Base-by-base conservation (phyloP, 2,888 invertebrate species). In the Auanema sp. region DNA sequence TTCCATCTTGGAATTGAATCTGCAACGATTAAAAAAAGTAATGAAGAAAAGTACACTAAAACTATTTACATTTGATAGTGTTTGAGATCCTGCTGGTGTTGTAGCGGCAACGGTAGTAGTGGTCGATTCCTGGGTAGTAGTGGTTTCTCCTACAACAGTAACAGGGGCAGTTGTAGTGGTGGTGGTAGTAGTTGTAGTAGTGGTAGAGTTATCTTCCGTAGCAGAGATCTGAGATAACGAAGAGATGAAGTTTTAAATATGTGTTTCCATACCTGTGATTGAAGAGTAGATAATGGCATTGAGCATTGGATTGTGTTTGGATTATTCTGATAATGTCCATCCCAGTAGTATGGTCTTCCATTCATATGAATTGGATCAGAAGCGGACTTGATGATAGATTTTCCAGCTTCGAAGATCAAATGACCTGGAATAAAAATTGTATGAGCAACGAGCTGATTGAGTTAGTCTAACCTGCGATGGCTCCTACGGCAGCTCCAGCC, bases 401-500 rank as follows among this genome's bases (percentile, higher is more conserved):
- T 79, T 42, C 76, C 79, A 40, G 68, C 68, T 55, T 74, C 71
- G 58, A 70, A 74, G 40, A 67, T 64, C 16, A 74, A 55, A 56
- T 71, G 69, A 57, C 71, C 64, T 66, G 16, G 24, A 56, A 47
- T 21, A 33, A 43, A 16, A 11, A n/a, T n/a, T n/a, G n/a, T n/a
- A n/a, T n/a, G n/a, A n/a, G 43, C 43, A 11, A 43, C 14, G 14
- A 43, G 14, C 14, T n/a, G 12, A n/a, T 11, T 43, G 43, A 43
- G 11, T n/a, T 43, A n/a, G 14, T 43, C 14, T 43, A 12, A 60
- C 60, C 60, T 54, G 58, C 64, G 14, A 76, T 54, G 43, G 71
- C 78, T 63, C 79, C 80, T n/a, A 79, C 73, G 6, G 79, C 81
- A 53, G 78, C 81, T 55, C 80, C 81, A 47, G 78, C 75, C n/a